Conservation (phyloP, 1,140 invertebrate species). For the Drosophila aff. region DNA sequence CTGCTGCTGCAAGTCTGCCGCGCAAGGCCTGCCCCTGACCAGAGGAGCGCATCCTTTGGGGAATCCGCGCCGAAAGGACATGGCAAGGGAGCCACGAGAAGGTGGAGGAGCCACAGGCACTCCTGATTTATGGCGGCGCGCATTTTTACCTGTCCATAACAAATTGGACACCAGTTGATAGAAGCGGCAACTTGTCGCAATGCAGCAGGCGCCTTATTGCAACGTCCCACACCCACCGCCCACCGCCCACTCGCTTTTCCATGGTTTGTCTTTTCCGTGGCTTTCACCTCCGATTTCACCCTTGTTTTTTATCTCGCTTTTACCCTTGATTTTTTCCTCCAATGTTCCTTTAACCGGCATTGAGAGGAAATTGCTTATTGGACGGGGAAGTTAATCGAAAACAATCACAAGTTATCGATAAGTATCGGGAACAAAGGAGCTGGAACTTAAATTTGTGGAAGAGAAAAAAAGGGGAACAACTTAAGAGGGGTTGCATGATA, state of each 20-base stretch:
- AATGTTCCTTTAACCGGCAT: neutral
- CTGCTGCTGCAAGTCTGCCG: conserved; percentile 29
- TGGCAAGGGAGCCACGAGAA: neutral
- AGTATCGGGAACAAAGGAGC: conserved; percentile 3
- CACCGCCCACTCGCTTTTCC: neutral
- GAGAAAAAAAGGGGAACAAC: neutral
- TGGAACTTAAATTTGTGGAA: neutral
- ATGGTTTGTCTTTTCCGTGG: neutral
- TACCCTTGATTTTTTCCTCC: neutral
- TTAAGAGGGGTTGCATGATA: neutral
- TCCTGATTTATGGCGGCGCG: conserved; percentile 72
- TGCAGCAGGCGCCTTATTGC: conserved; percentile 55
- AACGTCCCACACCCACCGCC: neutral
- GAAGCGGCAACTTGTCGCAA: conserved; percentile 74
- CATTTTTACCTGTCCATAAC: conserved; percentile 79
- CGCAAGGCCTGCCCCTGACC: conserved; percentile 21
- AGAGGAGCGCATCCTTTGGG: conserved; percentile 23
- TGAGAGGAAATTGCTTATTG: neutral
- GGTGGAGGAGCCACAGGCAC: conserved; percentile 1
- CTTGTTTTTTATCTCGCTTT: neutral
- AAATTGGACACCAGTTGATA: conserved; percentile 83
- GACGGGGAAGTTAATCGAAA: conserved; percentile 26
- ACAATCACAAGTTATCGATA: conserved; percentile 26
- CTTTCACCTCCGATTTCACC: neutral
- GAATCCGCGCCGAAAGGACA: conserved; percentile 21